Evolutionary conservation across 2,113 vertebrate species (phyloP), one percentile per base, ranked within the genome.

Genomic region (Myanophis thanlyinensis): DNA sequence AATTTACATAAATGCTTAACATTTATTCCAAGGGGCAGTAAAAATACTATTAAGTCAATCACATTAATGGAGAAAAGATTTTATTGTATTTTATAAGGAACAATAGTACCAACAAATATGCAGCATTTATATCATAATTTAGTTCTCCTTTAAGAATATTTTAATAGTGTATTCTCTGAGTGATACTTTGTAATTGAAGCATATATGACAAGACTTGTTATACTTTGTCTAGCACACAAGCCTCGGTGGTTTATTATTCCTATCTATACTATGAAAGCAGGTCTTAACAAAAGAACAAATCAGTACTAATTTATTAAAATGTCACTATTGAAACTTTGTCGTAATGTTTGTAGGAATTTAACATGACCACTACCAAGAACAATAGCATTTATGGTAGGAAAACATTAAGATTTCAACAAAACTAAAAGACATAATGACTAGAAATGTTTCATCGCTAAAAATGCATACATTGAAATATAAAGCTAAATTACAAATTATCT

Each of bases 381-480:
- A 96, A n/a, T 85, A 46, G 80, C 27, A 15, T 62, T 52, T 85
- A 54, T 88, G 44, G 51, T 9, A 94, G 44, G 80, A 95, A 94
- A 91, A 46, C 49, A 95, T 90, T 92, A 94, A 27, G 46, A 94
- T 95, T 94, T 94, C 85, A 93, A 23, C 94, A 93, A 95, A 95
- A 56, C 5, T 93, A 94, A 95, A 95, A 93, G 88, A 92, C 89
- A 47, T 92, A 91, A 94, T 95, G 67, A 35, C 54, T 84, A 90
- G 20, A 84, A 94, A 95, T 93, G 80, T 93, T 95, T 44, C 35
- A 44, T 9, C 0, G 6, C 73, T 80, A 40, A 35, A 44, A 80
- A 80, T 80, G 73, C 73, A 44, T 44, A 22, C 18, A 12, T 35
- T 94, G 90, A 94, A 97, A 96, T 0, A 91, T 67, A 15, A 27